Percentiles rank a stretch among this genome's conserved stretches.
phyloP scores from a whole-genome alignment of 2,113 vertebrate genomes.

The Hydropotes inermis region DNA sequence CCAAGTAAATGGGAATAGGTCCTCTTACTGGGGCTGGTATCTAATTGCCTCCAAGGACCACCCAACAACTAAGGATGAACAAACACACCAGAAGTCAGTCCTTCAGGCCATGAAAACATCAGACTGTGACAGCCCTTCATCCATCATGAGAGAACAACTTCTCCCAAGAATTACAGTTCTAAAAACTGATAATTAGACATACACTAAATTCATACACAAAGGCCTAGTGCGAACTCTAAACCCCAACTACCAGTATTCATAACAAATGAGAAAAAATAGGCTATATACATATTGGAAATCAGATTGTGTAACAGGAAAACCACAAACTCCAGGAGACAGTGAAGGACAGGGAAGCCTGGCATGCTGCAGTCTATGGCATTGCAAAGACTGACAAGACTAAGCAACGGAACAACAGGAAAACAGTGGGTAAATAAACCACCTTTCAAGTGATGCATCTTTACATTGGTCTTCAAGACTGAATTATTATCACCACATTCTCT shows the following conservation, averaged over 20 bases:
- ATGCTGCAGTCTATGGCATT: background rate
- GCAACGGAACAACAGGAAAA: background rate
- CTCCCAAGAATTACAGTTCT: background rate
- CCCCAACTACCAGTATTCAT: background rate
- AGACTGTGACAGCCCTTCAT: background rate
- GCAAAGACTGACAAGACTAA: background rate
- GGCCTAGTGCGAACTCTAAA: background rate
- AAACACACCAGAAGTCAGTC: slow-evolving; percentile 29
- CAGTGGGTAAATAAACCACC: background rate
- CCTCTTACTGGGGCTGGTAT: slow-evolving; percentile 33
- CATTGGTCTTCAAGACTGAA: background rate
- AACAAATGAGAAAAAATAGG: background rate
- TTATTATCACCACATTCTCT: background rate
- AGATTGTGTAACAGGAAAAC: background rate
- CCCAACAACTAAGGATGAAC: slow-evolving; percentile 36
- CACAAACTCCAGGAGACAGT: background rate
- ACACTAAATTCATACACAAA: background rate
- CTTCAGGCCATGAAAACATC: background rate
- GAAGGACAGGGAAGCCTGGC: background rate
- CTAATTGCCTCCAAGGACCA: slow-evolving; percentile 26
- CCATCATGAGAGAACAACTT: background rate
- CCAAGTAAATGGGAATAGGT: slow-evolving; percentile 37
- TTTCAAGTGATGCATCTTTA: background rate
- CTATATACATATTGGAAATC: background rate
- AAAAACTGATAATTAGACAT: background rate